Percentiles rank a stretch among this genome's conserved stretches.
Conservation (phyloP, 2,888 invertebrate species). For the Idaea aversata region DNA sequence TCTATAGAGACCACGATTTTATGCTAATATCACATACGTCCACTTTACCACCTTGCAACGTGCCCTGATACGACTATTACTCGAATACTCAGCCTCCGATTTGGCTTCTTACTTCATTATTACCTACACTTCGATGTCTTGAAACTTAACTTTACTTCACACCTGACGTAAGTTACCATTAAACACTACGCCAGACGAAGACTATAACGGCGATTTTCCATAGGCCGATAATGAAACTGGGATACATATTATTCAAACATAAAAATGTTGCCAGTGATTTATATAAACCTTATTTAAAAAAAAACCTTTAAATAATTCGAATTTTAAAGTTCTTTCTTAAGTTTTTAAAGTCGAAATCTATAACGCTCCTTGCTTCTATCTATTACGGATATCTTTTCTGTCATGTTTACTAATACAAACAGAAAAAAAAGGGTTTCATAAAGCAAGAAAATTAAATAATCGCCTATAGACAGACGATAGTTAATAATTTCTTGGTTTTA, state of each 20-base stretch:
- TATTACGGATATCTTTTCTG: too few relatives aligned
- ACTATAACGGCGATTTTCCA: slow-evolving; percentile 15
- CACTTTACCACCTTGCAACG: slow-evolving; percentile 43
- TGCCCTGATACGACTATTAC: slow-evolving; percentile 2
- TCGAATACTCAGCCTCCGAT: slow-evolving; percentile 32
- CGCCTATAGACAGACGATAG: too few relatives aligned
- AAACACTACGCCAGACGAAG: background rate
- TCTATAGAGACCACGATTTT: slow-evolving; percentile 54
- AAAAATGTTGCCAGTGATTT: background rate
- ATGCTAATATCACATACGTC: slow-evolving; percentile 77
- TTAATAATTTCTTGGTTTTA: too few relatives aligned
- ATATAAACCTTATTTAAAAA: background rate
- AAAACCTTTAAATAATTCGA: background rate
- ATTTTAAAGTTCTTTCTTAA: background rate
- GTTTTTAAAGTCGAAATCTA: background rate
- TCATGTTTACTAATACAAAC: too few relatives aligned
- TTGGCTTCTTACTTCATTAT: slow-evolving; percentile 27
- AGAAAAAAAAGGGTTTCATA: too few relatives aligned
- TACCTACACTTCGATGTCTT: slow-evolving; percentile 24
- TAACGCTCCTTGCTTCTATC: too few relatives aligned
- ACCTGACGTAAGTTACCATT: background rate
- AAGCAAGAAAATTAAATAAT: too few relatives aligned
- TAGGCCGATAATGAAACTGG: slow-evolving; percentile 25
- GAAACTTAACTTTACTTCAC: slow-evolving; percentile 6
- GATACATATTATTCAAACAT: background rate